Evolutionary conservation across 2,113 vertebrate genomes (phyloP).

Genomic region (Percina caprodes): DNA sequence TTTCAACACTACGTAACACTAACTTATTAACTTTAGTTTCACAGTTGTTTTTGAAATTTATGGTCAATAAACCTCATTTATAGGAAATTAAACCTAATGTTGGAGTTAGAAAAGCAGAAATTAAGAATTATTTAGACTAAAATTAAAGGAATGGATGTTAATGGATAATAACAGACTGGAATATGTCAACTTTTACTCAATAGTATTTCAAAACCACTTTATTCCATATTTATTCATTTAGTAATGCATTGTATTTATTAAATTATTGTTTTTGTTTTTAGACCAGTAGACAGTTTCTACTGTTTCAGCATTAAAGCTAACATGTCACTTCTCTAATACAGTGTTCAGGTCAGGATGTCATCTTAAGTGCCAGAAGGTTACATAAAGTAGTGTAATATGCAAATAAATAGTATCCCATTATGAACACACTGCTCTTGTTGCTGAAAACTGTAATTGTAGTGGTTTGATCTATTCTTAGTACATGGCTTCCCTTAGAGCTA

Average conservation of each 20-base stretch:
- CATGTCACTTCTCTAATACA: neutral
- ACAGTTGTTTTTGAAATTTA: no score
- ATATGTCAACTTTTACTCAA: no score
- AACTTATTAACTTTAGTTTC: no score
- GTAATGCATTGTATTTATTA: neutral
- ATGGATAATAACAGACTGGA: no score
- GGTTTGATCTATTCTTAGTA: neutral
- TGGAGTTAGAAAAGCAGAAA: no score
- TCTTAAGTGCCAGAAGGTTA: neutral
- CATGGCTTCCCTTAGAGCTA: neutral
- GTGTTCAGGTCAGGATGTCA: neutral
- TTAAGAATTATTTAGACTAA: no score
- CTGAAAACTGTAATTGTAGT: conserved; percentile 19
- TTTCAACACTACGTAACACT: no score
- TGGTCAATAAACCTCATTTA: no score
- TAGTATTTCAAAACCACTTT: no score
- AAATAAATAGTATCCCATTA: neutral
- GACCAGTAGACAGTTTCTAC: no score
- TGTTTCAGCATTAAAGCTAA: neutral
- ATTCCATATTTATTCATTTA: neutral
- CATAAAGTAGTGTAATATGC: neutral
- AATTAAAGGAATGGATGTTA: no score
- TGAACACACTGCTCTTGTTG: conserved; percentile 4
- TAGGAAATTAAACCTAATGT: no score
- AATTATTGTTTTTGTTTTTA: neutral